Percentiles rank a stretch among this genome's conserved stretches.
Evolutionary conservation across 1,140 invertebrate species (phyloP).

Genomic region (Steinernema khuongi): DNA sequence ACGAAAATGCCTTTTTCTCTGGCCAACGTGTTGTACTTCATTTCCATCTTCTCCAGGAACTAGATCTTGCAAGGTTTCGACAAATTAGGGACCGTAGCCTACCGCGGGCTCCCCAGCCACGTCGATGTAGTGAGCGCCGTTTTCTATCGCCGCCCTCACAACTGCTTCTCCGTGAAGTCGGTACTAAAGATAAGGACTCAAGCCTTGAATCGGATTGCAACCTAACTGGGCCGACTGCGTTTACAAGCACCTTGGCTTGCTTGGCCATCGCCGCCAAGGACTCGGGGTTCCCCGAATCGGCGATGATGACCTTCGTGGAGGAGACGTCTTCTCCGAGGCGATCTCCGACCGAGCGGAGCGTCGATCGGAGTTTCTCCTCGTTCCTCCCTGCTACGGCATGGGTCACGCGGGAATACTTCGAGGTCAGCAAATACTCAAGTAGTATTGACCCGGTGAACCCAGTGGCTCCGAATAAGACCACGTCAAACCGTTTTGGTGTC

Average conservation of each 20-base stretch:
- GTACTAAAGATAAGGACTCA: too few species aligned
- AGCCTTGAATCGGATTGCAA: background rate
- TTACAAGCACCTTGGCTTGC: slow-evolving; percentile 36
- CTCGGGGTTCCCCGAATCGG: slow-evolving; percentile 23
- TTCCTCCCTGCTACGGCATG: too few species aligned
- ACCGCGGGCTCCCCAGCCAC: slow-evolving; percentile 79
- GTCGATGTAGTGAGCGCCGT: slow-evolving; percentile 78
- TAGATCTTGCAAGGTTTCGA: slow-evolving; percentile 58
- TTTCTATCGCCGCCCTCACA: slow-evolving; percentile 77
- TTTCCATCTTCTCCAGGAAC: slow-evolving; percentile 78
- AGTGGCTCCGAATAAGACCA: too few species aligned
- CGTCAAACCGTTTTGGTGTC: too few species aligned
- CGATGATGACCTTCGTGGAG: slow-evolving; percentile 29
- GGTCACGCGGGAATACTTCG: too few species aligned
- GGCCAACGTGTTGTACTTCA: slow-evolving; percentile 73
- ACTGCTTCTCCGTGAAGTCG: slow-evolving; percentile 79
- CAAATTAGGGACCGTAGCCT: slow-evolving; percentile 20
- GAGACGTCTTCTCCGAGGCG: too few species aligned
- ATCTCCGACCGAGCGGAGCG: too few species aligned
- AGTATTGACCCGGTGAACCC: too few species aligned
- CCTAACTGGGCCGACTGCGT: slow-evolving; percentile 38
- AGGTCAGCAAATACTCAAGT: too few species aligned
- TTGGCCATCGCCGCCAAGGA: slow-evolving; percentile 31
- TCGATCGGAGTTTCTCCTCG: too few species aligned
- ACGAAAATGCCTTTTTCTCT: slow-evolving; percentile 73